phyloP scores from a whole-genome alignment of 2,113 vertebrate genomes.

The Antigone vipio region DNA sequence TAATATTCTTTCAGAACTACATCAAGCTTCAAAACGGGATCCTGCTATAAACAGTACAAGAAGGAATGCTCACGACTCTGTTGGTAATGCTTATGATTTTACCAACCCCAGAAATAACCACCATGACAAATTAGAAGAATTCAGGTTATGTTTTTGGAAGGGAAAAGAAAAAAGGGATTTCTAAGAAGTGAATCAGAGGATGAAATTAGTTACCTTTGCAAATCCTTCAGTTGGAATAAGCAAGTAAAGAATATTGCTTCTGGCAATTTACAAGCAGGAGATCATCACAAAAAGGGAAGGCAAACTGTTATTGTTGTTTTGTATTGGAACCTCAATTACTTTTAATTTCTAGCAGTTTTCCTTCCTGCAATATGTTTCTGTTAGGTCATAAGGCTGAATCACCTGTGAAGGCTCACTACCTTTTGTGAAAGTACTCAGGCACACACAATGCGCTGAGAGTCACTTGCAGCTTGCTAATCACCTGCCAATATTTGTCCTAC shows the following conservation, averaged over 20 bases:
- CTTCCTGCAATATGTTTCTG: conserved; percentile 22
- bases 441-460: neutral
- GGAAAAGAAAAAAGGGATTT: neutral
- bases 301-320: conserved; percentile 23
- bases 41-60: conserved; percentile 20
- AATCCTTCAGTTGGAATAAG: conserved; percentile 32
- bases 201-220: conserved; percentile 53
- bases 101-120: conserved; percentile 25
- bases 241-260: conserved; percentile 16
- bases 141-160: conserved; percentile 15
- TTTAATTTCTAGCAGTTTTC: conserved; percentile 51
- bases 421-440: neutral
- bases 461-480: neutral
- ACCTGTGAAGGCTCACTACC: neutral
- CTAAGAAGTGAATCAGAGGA: conserved; percentile 35
- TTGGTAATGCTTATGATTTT: neutral
- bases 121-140: conserved; percentile 33
- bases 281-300: neutral
- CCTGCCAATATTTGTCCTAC: neutral
- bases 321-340: conserved; percentile 12
- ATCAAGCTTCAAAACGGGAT: conserved; percentile 27
- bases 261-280: conserved; percentile 26
- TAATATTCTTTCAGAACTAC: conserved; percentile 15
- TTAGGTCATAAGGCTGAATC: neutral
- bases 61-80: neutral